These are phyloP conservation scores for Furnarius figulus DNA, from an alignment of 2,113 vertebrate species.

Conservation along the genomic window DNA sequence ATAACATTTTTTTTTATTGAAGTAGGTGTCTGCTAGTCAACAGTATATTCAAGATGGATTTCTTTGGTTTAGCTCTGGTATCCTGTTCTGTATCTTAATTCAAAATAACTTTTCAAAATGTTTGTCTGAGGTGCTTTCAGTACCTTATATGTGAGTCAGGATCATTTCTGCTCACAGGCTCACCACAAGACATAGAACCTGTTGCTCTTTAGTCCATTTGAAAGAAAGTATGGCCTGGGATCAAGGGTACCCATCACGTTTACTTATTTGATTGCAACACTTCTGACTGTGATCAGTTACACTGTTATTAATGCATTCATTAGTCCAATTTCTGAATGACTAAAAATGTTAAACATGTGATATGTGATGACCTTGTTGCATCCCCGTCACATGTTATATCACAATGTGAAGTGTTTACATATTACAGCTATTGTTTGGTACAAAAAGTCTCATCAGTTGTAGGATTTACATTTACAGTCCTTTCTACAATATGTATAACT, in stretches of 20 bases:
- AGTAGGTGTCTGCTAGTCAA: not conserved
- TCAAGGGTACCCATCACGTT: not conserved
- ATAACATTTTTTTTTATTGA: not conserved
- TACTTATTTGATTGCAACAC: not conserved
- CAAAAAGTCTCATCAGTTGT: not conserved
- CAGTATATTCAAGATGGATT: not conserved
- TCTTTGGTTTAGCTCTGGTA: not conserved
- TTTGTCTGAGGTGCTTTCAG: not conserved
- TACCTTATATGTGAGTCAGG: not conserved
- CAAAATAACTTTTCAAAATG: not conserved
- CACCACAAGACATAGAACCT: not conserved
- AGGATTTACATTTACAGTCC: not conserved
- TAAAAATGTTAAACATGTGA: not conserved
- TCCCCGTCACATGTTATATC: not conserved
- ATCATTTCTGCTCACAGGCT: not conserved
- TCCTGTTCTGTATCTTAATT: not conserved
- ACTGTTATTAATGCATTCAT: not conserved
- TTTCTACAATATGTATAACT: not conserved
- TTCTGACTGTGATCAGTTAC: not conserved
- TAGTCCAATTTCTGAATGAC: not conserved
- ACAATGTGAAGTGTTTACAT: not conserved
- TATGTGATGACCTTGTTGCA: not conserved
- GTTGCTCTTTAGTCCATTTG: not conserved
- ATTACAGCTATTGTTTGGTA: not conserved
- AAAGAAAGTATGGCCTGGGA: not conserved